phyloP scores from a whole-genome alignment of 30 jellyfish, hydroid and myxozoan genomes.

The Cassiopea andromeda region DNA sequence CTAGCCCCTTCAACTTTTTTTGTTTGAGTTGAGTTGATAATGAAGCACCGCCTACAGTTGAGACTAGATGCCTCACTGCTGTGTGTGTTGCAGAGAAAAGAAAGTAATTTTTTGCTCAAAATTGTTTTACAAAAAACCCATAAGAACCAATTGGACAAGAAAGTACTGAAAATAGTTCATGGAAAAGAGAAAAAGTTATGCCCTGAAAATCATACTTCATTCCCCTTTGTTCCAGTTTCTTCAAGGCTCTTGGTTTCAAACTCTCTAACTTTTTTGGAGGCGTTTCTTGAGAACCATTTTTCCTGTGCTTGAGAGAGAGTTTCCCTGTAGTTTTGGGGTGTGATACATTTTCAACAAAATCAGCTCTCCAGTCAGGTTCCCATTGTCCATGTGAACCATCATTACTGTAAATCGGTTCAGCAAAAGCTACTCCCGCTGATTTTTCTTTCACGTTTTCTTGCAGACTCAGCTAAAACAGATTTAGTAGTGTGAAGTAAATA shows the following conservation, averaged over 20 bases:
- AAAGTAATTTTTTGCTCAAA: neutral
- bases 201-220: conserved; percentile 1
- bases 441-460: neutral
- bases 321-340: conserved; percentile 32
- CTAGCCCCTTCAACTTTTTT: too few species aligned
- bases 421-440: neutral
- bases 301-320: neutral
- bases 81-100: neutral
- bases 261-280: conserved; percentile 55
- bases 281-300: conserved; percentile 37
- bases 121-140: too few species aligned
- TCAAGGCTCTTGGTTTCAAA: conserved; percentile 61
- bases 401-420: conserved; percentile 12
- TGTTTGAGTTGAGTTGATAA: too few species aligned
- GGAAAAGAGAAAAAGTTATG: neutral
- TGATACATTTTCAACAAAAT: neutral
- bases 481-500: too few species aligned
- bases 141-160: too few species aligned
- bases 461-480: neutral
- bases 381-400: neutral
- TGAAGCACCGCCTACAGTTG: too few species aligned
- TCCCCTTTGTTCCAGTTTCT: conserved; percentile 49
- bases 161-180: neutral
- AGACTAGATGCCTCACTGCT: too few species aligned
- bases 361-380: neutral